Conservation (phyloP, 2,113 vertebrate species). For the Platycercus adscitus region DNA sequence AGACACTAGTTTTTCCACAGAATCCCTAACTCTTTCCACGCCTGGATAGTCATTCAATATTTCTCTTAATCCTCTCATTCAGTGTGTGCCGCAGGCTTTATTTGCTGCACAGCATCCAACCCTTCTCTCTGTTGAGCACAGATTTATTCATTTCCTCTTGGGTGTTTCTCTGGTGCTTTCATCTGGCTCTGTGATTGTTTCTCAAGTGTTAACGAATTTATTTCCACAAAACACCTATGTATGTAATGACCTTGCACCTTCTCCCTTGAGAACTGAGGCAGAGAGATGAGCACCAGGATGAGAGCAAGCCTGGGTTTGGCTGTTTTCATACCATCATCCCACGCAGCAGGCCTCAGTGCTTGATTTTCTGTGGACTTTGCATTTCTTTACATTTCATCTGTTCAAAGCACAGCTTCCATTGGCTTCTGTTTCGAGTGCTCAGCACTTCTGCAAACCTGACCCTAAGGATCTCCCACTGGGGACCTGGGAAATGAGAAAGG, state of each 20-base stretch:
- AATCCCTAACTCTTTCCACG: slow-evolving; percentile 26
- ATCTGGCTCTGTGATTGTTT: not conserved
- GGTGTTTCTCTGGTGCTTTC: not conserved
- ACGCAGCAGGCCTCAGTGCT: not conserved
- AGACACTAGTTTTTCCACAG: slow-evolving; percentile 43
- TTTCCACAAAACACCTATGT: not conserved
- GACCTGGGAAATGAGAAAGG: not conserved
- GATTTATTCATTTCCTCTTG: slow-evolving; percentile 23
- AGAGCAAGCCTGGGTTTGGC: not conserved
- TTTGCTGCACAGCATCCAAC: not conserved
- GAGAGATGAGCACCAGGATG: not conserved
- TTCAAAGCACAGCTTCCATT: not conserved
- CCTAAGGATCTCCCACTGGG: not conserved
- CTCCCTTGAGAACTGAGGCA: not conserved
- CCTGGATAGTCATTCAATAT: slow-evolving; percentile 37
- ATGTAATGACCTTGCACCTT: not conserved
- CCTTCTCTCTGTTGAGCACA: not conserved
- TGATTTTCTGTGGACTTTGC: slow-evolving; percentile 16
- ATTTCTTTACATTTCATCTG: not conserved
- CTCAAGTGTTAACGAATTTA: not conserved
- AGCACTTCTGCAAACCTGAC: not conserved
- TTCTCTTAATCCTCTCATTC: slow-evolving; percentile 31
- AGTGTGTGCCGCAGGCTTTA: not conserved
- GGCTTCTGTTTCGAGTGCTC: not conserved
- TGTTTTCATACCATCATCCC: not conserved